phyloP scores from a whole-genome alignment of 2,113 vertebrate species.

The Psettodes erumei region DNA sequence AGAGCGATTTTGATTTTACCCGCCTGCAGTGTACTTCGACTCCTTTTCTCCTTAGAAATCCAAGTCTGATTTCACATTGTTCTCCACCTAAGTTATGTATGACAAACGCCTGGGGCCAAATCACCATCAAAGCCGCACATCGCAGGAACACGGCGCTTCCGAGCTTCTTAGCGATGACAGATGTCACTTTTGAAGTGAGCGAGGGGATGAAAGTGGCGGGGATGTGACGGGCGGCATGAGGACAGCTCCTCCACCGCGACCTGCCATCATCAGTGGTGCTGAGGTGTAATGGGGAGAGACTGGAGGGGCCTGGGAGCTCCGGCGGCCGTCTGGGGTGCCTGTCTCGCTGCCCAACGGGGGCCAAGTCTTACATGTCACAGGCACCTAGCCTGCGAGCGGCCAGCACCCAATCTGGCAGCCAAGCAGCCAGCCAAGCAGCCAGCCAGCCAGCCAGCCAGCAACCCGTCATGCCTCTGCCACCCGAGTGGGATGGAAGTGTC shows the following conservation, averaged over 20 bases:
- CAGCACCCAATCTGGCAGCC: constrained; percentile 71
- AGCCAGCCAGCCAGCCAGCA: constrained; percentile 41
- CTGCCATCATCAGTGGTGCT: constrained; percentile 75
- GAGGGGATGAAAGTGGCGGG: constrained; percentile 82
- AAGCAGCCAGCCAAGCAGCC: constrained; percentile 41
- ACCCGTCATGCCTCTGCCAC: constrained; percentile 64
- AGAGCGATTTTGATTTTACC: constrained; percentile 86
- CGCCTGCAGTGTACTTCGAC: constrained; percentile 82
- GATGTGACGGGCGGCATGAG: constrained; percentile 79
- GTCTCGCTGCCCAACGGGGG: constrained; percentile 67
- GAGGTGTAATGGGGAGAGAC: constrained; percentile 78
- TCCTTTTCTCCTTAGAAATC: constrained; percentile 80
- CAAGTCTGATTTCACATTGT: constrained; percentile 87
- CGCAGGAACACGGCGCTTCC: constrained; percentile 84
- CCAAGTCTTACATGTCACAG: constrained; percentile 64
- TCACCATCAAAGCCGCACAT: constrained; percentile 87
- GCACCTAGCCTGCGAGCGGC: constrained; percentile 62
- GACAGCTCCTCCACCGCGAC: constrained; percentile 78
- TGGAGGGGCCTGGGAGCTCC: constrained; percentile 72
- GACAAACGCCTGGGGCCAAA: constrained; percentile 87
- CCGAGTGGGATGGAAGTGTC: constrained; percentile 73
- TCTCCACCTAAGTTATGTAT: constrained; percentile 89
- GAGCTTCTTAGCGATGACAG: constrained; percentile 87
- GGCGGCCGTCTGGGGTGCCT: constrained; percentile 69
- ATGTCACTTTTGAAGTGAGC: constrained; percentile 86